Evolutionary conservation across 2,797 vertebrate genomes (phyloP).

Genomic region (Pseudochaenichthys georgianus): DNA sequence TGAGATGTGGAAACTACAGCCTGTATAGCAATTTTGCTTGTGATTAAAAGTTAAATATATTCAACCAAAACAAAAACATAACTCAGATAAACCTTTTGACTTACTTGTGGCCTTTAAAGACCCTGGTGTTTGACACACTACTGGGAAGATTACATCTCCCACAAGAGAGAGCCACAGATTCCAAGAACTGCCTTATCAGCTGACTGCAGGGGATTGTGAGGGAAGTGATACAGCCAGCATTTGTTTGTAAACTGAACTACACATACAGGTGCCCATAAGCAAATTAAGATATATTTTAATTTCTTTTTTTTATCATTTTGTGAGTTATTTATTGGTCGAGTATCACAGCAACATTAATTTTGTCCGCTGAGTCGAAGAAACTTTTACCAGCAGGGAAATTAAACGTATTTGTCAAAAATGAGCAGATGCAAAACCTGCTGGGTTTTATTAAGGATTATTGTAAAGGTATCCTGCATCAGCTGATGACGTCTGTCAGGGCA

Average conservation of each 20-base stretch:
- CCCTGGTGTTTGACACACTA: slow-evolving; percentile 8
- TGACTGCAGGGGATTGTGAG: slow-evolving; percentile 42
- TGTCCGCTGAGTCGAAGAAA: not conserved
- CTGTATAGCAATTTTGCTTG: not conserved
- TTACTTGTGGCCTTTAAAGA: slow-evolving; percentile 29
- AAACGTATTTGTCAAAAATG: not conserved
- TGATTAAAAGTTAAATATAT: not conserved
- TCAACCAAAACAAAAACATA: not conserved
- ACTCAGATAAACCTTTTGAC: not conserved
- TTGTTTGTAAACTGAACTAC: slow-evolving; percentile 19
- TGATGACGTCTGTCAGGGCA: slow-evolving; percentile 60
- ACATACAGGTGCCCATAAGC: not conserved
- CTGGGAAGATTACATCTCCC: slow-evolving; percentile 40
- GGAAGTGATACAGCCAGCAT: slow-evolving; percentile 5
- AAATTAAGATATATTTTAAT: not conserved
- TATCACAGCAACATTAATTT: not conserved
- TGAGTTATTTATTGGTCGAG: not conserved
- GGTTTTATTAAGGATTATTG: slow-evolving; percentile 35
- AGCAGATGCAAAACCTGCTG: not conserved
- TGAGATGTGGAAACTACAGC: not conserved
- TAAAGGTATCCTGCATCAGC: slow-evolving; percentile 42
- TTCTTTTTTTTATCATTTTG: not conserved
- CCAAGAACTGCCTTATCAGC: slow-evolving; percentile 69
- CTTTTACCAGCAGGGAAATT: not conserved
- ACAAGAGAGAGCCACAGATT: slow-evolving; percentile 65